Conservation (phyloP, 2,888 invertebrate genomes). For the Achlya flavicornis region DNA sequence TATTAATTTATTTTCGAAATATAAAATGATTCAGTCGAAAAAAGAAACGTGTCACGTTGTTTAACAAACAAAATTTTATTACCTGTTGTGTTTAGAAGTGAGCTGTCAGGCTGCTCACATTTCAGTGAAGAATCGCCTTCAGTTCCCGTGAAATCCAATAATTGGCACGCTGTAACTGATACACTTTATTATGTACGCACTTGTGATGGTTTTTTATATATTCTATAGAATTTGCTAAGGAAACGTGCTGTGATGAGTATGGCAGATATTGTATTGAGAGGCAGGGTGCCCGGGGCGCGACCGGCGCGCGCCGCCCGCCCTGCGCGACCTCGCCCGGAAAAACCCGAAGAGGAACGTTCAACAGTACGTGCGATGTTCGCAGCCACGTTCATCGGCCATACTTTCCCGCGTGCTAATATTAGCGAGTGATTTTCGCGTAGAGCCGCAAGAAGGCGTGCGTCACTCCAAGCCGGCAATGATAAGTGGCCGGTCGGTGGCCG, state of each 20-base stretch:
- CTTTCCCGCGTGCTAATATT: conserved; percentile 64
- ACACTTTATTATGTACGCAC: conserved; percentile 1
- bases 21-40: not conserved
- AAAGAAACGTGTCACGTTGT: not conserved
- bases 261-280: conserved; percentile 47
- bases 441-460: conserved; percentile 45
- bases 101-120: conserved; percentile 35
- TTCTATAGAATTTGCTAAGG: conserved; percentile 18
- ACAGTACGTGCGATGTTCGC: conserved; percentile 32
- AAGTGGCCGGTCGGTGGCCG: conserved; percentile 40
- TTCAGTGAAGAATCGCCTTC: conserved; percentile 30
- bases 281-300: conserved; percentile 46
- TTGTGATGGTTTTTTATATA: not conserved
- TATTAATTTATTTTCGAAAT: not conserved
- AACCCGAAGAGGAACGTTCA: conserved; percentile 45
- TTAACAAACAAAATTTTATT: conserved; percentile 32
- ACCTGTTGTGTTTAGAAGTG: conserved; percentile 37
- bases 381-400: conserved; percentile 23
- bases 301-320: conserved; percentile 80
- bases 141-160: conserved; percentile 17
- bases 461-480: conserved; percentile 52
- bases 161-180: not conserved
- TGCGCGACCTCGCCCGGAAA: conserved; percentile 59
- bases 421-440: conserved; percentile 51
- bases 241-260: conserved; percentile 45